Evolutionary conservation across 2,797 vertebrate genomes (phyloP).

Genomic region (Manis javanica): DNA sequence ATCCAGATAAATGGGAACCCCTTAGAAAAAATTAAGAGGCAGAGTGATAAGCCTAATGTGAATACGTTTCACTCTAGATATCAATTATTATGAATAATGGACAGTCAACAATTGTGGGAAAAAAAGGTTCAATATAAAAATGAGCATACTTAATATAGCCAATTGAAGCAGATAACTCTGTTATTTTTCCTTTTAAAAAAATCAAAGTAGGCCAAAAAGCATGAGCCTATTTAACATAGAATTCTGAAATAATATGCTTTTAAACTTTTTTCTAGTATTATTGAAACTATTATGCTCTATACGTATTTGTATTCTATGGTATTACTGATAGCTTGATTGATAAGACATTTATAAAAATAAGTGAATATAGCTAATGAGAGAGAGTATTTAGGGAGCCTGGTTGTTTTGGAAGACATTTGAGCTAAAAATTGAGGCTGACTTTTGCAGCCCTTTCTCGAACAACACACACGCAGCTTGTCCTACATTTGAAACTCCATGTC

Average conservation of each 20-base stretch:
- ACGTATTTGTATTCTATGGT: not conserved
- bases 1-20: not conserved
- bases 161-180: not conserved
- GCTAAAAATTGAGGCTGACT: not conserved
- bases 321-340: not conserved
- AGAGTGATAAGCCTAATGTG: not conserved
- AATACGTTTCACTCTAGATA: not conserved
- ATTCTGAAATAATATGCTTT: constrained; percentile 20
- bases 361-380: not conserved
- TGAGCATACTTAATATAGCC: not conserved
- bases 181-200: not conserved
- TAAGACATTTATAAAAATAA: not conserved
- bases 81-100: constrained; percentile 21
- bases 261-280: not conserved
- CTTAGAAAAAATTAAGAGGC: not conserved
- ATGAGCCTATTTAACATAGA: not conserved
- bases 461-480: not conserved
- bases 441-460: not conserved
- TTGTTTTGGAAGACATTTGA: not conserved
- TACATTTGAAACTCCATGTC: not conserved
- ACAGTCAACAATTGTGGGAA: not conserved
- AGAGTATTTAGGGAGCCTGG: not conserved
- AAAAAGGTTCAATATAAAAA: constrained; percentile 33
- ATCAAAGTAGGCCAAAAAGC: not conserved
- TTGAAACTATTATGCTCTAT: not conserved